Evolutionary conservation across 1,140 invertebrate species (phyloP).

Genomic region (Papilio helenus): DNA sequence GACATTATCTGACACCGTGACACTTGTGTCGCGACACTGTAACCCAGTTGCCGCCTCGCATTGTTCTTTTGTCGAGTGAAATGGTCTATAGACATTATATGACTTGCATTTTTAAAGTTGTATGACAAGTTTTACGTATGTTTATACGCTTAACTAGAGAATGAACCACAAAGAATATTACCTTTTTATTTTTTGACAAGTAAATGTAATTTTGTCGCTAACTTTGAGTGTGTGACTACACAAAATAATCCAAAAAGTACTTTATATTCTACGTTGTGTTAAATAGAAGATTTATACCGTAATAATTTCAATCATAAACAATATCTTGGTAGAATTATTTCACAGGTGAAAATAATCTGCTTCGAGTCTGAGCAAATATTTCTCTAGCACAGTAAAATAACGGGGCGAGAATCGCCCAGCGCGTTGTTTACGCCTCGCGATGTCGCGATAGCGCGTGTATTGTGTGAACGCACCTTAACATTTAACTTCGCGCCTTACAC

Average conservation of each 20-base stretch:
- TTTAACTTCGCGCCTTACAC: slow-evolving; percentile 24
- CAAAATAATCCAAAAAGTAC: too few relatives aligned
- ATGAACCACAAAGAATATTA: not conserved
- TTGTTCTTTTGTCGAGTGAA: slow-evolving; percentile 56
- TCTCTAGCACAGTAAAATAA: slow-evolving; percentile 62
- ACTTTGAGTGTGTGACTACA: too few relatives aligned
- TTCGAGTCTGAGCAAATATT: slow-evolving; percentile 49
- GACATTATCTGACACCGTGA: slow-evolving; percentile 32
- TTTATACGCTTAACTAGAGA: not conserved
- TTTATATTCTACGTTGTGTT: not conserved
- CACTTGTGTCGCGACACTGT: slow-evolving; percentile 57
- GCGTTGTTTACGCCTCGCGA: slow-evolving; percentile 71
- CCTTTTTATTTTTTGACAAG: not conserved
- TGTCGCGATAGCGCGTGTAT: slow-evolving; percentile 56
- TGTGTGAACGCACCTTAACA: slow-evolving; percentile 47
- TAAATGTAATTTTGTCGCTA: not conserved
- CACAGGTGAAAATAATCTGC: slow-evolving; percentile 14
- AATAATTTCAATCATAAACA: not conserved
- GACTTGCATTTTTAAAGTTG: not conserved
- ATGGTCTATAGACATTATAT: slow-evolving; percentile 38
- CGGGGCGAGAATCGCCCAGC: slow-evolving; percentile 60
- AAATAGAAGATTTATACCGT: not conserved
- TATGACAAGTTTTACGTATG: not conserved
- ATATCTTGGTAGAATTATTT: not conserved
- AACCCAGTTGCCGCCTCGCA: slow-evolving; percentile 51